Evolutionary conservation across 2,888 invertebrate species (phyloP).

Genomic region (Isoperla grammatica): DNA sequence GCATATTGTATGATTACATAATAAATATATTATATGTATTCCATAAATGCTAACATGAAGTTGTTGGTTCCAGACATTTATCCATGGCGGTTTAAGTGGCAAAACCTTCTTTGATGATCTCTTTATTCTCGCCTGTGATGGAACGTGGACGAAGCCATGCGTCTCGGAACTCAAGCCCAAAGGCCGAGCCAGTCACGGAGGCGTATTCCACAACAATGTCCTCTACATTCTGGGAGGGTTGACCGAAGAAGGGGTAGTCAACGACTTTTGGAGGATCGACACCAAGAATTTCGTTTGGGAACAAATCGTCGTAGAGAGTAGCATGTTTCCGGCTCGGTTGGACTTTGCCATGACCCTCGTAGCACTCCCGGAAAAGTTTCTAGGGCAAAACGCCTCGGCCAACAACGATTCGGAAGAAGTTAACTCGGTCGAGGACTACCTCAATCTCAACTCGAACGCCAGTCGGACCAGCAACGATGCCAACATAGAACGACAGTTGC

Average conservation of each 20-base stretch:
- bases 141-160: constrained; percentile 10
- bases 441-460: not conserved
- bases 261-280: constrained; percentile 24
- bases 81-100: constrained; percentile 24
- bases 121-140: constrained; percentile 15
- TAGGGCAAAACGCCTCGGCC: not conserved
- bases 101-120: constrained; percentile 20
- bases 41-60: too few relatives aligned
- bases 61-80: constrained; percentile 18
- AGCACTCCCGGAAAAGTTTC: constrained; percentile 17
- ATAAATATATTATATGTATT: too few relatives aligned
- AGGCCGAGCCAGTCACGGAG: constrained; percentile 24
- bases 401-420: not conserved
- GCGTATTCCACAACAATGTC: constrained; percentile 7
- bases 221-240: constrained; percentile 26
- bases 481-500: not conserved
- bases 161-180: constrained; percentile 10
- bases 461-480: not conserved
- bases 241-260: constrained; percentile 13
- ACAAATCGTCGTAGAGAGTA: constrained; percentile 6
- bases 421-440: constrained; percentile 1
- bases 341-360: constrained; percentile 23
- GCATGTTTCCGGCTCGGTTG: constrained; percentile 7
- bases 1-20: too few relatives aligned
- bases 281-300: constrained; percentile 21